Conservation (phyloP, 1,140 invertebrate genomes). For the Drosophila prosaltans region DNA sequence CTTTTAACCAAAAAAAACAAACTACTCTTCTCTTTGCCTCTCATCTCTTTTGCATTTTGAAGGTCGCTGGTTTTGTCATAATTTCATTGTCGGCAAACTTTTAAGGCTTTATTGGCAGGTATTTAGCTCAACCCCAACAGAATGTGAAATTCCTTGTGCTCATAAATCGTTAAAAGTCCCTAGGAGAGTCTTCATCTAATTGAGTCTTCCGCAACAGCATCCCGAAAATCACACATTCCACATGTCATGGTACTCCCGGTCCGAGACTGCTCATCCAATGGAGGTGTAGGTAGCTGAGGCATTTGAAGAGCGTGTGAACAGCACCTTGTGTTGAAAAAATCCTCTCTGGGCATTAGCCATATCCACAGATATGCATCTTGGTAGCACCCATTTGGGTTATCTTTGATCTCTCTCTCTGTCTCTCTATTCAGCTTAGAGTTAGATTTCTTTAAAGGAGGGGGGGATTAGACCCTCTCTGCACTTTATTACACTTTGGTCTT, state of each 20-base stretch:
- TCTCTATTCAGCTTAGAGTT: slow-evolving; percentile 46
- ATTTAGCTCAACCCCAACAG: slow-evolving; percentile 54
- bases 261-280: slow-evolving; percentile 42
- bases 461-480: slow-evolving; percentile 37
- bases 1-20: slow-evolving; percentile 66
- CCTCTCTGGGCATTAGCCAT: slow-evolving; percentile 46
- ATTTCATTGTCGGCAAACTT: slow-evolving; percentile 65
- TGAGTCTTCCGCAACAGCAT: slow-evolving; percentile 67
- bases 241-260: slow-evolving; percentile 63
- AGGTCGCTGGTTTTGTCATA: slow-evolving; percentile 75
- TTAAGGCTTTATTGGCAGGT: slow-evolving; percentile 74
- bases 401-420: slow-evolving; percentile 55
- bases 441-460: slow-evolving; percentile 15
- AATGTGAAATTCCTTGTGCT: slow-evolving; percentile 73
- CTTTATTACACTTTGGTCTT: slow-evolving; percentile 18
- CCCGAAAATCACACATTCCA: slow-evolving; percentile 56
- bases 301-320: slow-evolving; percentile 76
- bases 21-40: slow-evolving; percentile 32
- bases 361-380: slow-evolving; percentile 63
- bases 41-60: slow-evolving; percentile 70
- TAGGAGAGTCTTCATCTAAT: slow-evolving; percentile 53
- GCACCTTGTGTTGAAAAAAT: slow-evolving; percentile 61
- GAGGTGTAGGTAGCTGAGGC: slow-evolving; percentile 28
- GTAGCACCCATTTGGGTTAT: slow-evolving; percentile 40
- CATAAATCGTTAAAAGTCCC: slow-evolving; percentile 69